Base-by-base conservation (phyloP, 2,113 vertebrate species). In the Atlantisia rogersi region DNA sequence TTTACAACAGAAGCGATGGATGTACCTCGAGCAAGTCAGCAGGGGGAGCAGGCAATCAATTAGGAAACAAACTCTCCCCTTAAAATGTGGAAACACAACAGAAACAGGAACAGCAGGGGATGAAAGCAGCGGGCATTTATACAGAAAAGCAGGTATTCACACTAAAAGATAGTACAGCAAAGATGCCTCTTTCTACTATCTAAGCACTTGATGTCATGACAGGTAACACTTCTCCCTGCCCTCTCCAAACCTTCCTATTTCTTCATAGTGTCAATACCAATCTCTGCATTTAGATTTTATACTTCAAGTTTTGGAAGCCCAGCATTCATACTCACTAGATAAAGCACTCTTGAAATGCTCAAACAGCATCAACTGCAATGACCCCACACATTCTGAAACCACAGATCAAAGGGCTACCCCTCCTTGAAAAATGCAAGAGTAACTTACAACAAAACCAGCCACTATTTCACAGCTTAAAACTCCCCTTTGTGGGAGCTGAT, bases 11-110 rank as follows among this genome's bases (percentile, higher is more conserved):
- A 89, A 86, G 44, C 20, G 48, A 84, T 0, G 78, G 79, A 74
- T 87, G 88, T 90, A 75, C 35, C 79, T n/a, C 68, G 55, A 71
- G 22, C 35, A 74, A 86, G 93, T 86, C 95, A 95, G 94, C 90
- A 97, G 94, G 69, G 94, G 95, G 95, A 96, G 92, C 78, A 97
- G 87, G 70, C 63, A 90, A 88, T 15, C 95, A 93, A 29, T 19
- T 17, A 59, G 82, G 80, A 59, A 92, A 81, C 28, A 35, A 80
- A 67, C 18, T 86, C 29, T 55, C 26, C 39, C 58, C 40, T 82
- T 24, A 40, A 37, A 77, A 46, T 6, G 48, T 24, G 26, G 19
- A 17, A 79, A 60, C 14, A 4, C 4, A 35, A 83, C 21, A 48
- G 58, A 59, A 80, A 74, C 44, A 24, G 28, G 16, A 82, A 19